Conservation (phyloP, 2,888 invertebrate species). For the Drosophila quinaria region DNA sequence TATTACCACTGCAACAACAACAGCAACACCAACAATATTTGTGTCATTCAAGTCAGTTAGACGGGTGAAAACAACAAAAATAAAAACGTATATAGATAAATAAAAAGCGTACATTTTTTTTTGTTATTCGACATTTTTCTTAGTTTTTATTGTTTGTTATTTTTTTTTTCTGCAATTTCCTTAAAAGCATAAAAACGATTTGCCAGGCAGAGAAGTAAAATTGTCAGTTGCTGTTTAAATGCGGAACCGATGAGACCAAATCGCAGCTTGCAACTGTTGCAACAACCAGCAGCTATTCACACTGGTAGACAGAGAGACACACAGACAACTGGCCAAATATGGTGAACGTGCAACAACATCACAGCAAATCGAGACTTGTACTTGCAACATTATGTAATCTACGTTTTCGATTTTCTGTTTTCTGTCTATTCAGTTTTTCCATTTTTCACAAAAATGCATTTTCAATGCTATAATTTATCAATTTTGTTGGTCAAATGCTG, state of each 20-base stretch:
- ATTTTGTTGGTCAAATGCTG: slow-evolving; percentile 46
- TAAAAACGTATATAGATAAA: slow-evolving; percentile 28
- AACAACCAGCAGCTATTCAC: slow-evolving; percentile 29
- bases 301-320: slow-evolving; percentile 1
- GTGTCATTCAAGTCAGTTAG: slow-evolving; percentile 44
- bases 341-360: slow-evolving; percentile 44
- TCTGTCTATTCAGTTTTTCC: slow-evolving; percentile 1
- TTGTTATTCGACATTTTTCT: slow-evolving; percentile 15
- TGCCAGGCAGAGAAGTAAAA: slow-evolving; percentile 60
- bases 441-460: slow-evolving; percentile 40
- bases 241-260: slow-evolving; percentile 69
- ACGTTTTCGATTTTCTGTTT: slow-evolving; percentile 28
- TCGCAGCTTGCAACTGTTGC: slow-evolving; percentile 61
- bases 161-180: slow-evolving; percentile 62
- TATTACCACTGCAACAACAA: slow-evolving; percentile 61
- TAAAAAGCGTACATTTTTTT: slow-evolving; percentile 23
- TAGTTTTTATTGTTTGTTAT: slow-evolving; percentile 20
- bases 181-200: slow-evolving; percentile 80
- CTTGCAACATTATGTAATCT: slow-evolving; percentile 61
- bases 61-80: slow-evolving; percentile 17
- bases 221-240: slow-evolving; percentile 60
- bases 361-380: slow-evolving; percentile 34
- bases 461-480: slow-evolving; percentile 63
- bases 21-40: slow-evolving; percentile 23
- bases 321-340: slow-evolving; percentile 51